Conservation (phyloP, 2,888 invertebrate species). For the Seira ritae region DNA sequence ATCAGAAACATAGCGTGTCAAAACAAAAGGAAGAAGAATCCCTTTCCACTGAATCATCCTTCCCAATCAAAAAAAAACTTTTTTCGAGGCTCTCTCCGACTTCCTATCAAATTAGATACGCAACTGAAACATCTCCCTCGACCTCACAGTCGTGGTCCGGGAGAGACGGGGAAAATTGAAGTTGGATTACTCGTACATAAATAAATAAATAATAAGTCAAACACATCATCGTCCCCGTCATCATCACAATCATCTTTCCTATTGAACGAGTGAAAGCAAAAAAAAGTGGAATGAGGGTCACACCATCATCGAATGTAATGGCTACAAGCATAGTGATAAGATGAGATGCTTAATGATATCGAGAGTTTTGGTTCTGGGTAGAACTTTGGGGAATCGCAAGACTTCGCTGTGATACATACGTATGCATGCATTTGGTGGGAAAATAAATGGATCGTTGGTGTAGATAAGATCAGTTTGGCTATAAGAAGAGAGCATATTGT, state of each 20-base stretch:
- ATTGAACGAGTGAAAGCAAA: slow-evolving; percentile 9
- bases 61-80: slow-evolving; percentile 59
- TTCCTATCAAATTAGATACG: slow-evolving; percentile 58
- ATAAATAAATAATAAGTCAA: slow-evolving; percentile 63
- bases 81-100: slow-evolving; percentile 2
- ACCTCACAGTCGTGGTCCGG: slow-evolving; percentile 27
- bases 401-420: slow-evolving; percentile 59
- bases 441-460: background rate
- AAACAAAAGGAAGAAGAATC: slow-evolving; percentile 56
- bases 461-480: slow-evolving; percentile 13
- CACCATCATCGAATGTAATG: slow-evolving; percentile 13
- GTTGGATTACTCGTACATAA: slow-evolving; percentile 47
- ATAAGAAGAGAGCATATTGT: background rate
- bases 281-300: slow-evolving; percentile 31
- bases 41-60: slow-evolving; percentile 55
- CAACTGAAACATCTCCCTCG: slow-evolving; percentile 56
- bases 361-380: slow-evolving; percentile 30
- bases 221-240: slow-evolving; percentile 53
- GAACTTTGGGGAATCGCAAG: slow-evolving; percentile 14
- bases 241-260: slow-evolving; percentile 28
- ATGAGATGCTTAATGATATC: slow-evolving; percentile 57
- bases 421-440: background rate
- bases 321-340: background rate
- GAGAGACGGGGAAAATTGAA: slow-evolving; percentile 42
- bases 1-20: slow-evolving; percentile 63